Evolutionary conservation across 2,888 invertebrate species (phyloP).

Genomic region (Drosophila villosipedis): DNA sequence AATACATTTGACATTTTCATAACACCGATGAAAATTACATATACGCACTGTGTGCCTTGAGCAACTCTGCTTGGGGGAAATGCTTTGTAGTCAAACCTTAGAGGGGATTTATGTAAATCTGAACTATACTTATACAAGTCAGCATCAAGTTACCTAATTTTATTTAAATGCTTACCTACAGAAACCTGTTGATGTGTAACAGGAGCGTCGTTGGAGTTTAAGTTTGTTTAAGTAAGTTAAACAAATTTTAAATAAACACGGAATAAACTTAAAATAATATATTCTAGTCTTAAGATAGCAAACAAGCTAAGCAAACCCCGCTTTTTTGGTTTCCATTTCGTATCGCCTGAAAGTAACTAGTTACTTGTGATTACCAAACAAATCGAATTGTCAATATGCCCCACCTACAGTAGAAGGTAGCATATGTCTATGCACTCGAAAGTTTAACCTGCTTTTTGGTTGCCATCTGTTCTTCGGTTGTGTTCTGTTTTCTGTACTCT

Average conservation of each 20-base stretch:
- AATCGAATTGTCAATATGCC: conserved; percentile 19
- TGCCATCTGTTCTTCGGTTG: conserved; percentile 20
- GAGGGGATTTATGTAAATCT: conserved; percentile 11
- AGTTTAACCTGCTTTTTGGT: conserved; percentile 41
- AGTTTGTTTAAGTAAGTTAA: not conserved
- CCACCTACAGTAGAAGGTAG: conserved; percentile 16
- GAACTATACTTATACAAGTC: not conserved
- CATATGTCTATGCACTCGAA: conserved; percentile 21
- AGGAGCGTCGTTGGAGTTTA: not conserved
- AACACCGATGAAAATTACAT: conserved; percentile 35
- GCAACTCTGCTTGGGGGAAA: conserved; percentile 1
- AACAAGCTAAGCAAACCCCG: not conserved
- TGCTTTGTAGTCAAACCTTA: not conserved
- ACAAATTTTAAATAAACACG: too few species aligned
- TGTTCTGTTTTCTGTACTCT: conserved; percentile 12
- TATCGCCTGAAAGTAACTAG: not conserved
- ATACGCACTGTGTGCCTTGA: conserved; percentile 37
- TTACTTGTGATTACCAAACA: not conserved
- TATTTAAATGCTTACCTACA: conserved; percentile 9
- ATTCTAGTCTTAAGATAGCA: too few species aligned
- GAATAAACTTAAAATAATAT: too few species aligned
- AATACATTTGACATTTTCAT: conserved; percentile 50
- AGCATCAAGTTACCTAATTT: not conserved
- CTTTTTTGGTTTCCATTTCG: not conserved
- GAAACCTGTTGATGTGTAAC: not conserved